phyloP scores from a whole-genome alignment of 2,113 vertebrate species.

The Podilymbus podiceps region DNA sequence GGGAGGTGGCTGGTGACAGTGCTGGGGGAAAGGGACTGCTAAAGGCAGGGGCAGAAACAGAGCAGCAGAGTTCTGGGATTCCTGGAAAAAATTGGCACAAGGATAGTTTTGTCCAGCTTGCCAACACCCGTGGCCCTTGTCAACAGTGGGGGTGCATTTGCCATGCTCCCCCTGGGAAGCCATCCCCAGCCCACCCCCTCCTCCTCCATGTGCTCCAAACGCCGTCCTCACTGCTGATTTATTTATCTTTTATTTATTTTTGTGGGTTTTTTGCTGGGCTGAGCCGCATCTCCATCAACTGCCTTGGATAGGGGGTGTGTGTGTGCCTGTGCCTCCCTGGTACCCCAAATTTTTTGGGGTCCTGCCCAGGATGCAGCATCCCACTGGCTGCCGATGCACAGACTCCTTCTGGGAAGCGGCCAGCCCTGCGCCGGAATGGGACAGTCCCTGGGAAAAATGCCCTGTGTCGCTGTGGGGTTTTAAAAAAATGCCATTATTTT shows the following conservation, averaged over 20 bases:
- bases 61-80: background rate
- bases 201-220: accelerated
- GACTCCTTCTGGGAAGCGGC: background rate
- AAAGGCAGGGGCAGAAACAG: background rate
- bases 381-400: accelerated
- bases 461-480: background rate
- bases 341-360: background rate
- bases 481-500: constrained; percentile 39
- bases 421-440: background rate
- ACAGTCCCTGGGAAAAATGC: constrained; percentile 28
- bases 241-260: background rate
- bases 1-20: accelerated
- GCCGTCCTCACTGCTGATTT: background rate
- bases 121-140: accelerated
- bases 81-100: constrained; percentile 27
- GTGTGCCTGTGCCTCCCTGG: background rate
- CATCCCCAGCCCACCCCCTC: background rate
- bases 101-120: background rate
- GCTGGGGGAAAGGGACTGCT: accelerated
- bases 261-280: background rate
- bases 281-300: accelerated
- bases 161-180: background rate
- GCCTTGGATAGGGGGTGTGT: background rate
- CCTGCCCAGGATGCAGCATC: background rate
- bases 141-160: background rate